Evolutionary conservation across 1,140 invertebrate species (phyloP), one percentile per base, ranked within the genome.

Genomic region (Bombus vancouverensis): DNA sequence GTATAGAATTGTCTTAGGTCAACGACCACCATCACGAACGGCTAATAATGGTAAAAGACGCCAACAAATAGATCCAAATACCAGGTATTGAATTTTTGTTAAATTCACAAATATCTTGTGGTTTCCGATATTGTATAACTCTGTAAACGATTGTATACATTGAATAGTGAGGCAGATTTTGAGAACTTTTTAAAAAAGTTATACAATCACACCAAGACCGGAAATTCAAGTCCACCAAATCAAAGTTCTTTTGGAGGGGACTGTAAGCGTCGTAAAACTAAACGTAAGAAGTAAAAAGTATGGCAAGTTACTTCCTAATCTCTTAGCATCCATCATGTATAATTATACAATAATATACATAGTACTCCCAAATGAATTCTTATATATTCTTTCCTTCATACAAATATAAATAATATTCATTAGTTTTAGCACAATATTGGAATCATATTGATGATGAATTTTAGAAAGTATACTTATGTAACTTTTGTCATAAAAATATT

Each of bases 1-100:
- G 94, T 99, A 99, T 95, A 97, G 98, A 91, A 98, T 99, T 94
- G 98, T 98, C 87, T 96, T 98, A 74, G 98, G 98, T 65, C 96
- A 96, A 73, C 95, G 96, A 87, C 94, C 96, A 77, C 95, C 96
- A 71, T 94, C 96, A 79, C 95, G 95, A 85, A 91, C 88, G 28
- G 87, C 92, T 72, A 88, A 59, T 71, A 87, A 75, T 82, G 90
- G 92, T 66, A 94, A 94, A 92, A 94, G 94, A 81, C 89, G 92
- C 70, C 92, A 93, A 87, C 91, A 93, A 75, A 90, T 92, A 65
- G 93, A 95, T 80, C 87, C 92, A 34, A 94, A 93, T 79, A 88
- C 92, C 47, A 95, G 92, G 3, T 22, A 39, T 2, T 47, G 3
- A 18, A 47, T 34, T 68, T 81, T 83, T 44, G 62, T 66, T 71